Base-by-base conservation (phyloP, 53 echinoderm and acorn worm genomes). In the Holothuria scabra region DNA sequence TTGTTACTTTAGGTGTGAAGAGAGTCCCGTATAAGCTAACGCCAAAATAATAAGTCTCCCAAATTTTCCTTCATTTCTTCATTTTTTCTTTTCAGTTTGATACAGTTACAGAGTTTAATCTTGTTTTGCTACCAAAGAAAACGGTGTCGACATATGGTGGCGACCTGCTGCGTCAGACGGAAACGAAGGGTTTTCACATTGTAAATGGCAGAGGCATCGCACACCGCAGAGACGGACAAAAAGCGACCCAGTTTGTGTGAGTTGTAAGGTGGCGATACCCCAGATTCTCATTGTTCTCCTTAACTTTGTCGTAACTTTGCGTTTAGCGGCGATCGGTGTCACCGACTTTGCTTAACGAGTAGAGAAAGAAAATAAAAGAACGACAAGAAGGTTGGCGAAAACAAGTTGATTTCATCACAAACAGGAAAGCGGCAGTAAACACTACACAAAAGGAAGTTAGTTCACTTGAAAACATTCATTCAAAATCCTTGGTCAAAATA, bases 341-440 rank as follows among this genome's bases (percentile, higher is more conserved):
- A 52, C 52, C 52, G 31, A 65, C 28, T 65, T 29, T 29, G 65
- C 28, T 65, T 65, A 65, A 65, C 28, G 31, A 65, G 31, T 12
- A 65, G n/a, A 65, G 65, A 65, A 30, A 22, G 31, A 65, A 65
- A 65, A 65, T 29, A 65, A 24, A 22, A 28, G 65, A 22, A 22
- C 65, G 65, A 65, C 65, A 65, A 29, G 65, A 69, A 34, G 28
- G 48, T 49, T 72, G 72, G 16, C 72, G 49, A 72, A 46, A 72
- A 72, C 72, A 72, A 72, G 44, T 72, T 72, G 9, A 46, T 46
- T 46, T 25, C 48, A 23, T 46, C 23, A 24, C 44, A 72, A 72
- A 72, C 72, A 41, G 44, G 72, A 72, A 72, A 72, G 72, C 72
- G 72, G 46, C 26, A 23, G 72, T 72, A 72, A 72, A 72, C 46